phyloP scores from a whole-genome alignment of 2,113 vertebrate genomes.

The Natator depressus region DNA sequence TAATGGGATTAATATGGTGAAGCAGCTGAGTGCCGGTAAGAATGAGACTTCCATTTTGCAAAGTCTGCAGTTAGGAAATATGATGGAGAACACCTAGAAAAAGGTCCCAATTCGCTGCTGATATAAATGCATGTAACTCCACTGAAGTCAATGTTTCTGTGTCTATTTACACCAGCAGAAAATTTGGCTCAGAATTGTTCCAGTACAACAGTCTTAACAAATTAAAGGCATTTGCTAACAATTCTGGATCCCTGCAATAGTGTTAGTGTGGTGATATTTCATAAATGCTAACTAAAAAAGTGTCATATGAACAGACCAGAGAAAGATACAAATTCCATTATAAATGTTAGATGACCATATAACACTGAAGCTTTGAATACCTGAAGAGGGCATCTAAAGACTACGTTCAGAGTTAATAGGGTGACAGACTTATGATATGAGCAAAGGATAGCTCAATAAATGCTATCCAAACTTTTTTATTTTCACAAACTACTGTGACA shows the following conservation, averaged over 20 bases:
- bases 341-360: slow-evolving; percentile 4
- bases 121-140: not conserved
- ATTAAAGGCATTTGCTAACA: not conserved
- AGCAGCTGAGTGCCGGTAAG: not conserved
- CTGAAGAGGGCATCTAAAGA: not conserved
- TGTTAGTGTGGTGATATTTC: not conserved
- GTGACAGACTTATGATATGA: not conserved
- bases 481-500: not conserved
- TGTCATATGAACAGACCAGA: not conserved
- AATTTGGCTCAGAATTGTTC: not conserved
- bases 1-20: not conserved
- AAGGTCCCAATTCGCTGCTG: not conserved
- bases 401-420: not conserved
- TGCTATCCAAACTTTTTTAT: not conserved
- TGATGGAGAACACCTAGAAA: not conserved
- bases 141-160: not conserved
- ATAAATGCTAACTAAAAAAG: not conserved
- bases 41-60: not conserved
- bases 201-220: not conserved
- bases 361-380: not conserved
- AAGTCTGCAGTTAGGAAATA: not conserved
- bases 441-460: not conserved
- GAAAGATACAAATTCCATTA: not conserved
- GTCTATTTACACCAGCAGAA: not conserved
- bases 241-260: not conserved